Base-by-base conservation (phyloP, 2,113 vertebrate species). In the Copsychus sechellarum region DNA sequence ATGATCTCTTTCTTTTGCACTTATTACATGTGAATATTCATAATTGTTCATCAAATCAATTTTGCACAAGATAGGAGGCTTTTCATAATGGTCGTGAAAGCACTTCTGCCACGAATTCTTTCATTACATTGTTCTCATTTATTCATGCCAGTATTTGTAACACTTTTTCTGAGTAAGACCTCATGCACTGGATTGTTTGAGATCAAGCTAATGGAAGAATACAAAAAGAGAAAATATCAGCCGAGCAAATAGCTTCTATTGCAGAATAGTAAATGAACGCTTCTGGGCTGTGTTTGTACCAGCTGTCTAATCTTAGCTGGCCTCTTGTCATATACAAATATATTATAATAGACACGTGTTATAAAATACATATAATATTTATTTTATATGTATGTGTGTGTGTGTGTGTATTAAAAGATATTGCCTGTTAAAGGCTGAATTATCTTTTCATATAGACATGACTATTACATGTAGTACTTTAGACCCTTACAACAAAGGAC, bases 11-110 rank as follows among this genome's bases (percentile, higher is more conserved):
- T 85, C 33, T 45, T 82, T 54, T 85, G 66, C 28, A 73, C 61
- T 85, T 74, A 87, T 87, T 92, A 82, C 2, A 3, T 80, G 70
- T 90, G 79, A 87, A 85, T 92, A 94, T 90, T 91, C 45, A 42
- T 90, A 85, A 90, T 65, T 93, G 57, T 88, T 88, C 90, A 92
- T 81, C 62, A 67, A 88, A 92, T 92, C 50, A 80, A 69, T 91
- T 95, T 89, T 88, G n/a, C 36, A 58, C 26, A 16, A 78, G 86
- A 79, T 81, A 64, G 64, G 66, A 74, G 31, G 73, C 60, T 94
- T 92, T 94, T 92, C 56, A 56, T 84, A 77, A 84, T 16, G 33
- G 38, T 47, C 2, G 7, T 67, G 87, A 87, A 79, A 84, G 40
- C 53, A 36, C 53, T 90, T 82, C 28, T n/a, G 85, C 65, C 57